Conservation (phyloP, 92 coral and sea anemone genomes). For the Zoanthus gigantus region DNA sequence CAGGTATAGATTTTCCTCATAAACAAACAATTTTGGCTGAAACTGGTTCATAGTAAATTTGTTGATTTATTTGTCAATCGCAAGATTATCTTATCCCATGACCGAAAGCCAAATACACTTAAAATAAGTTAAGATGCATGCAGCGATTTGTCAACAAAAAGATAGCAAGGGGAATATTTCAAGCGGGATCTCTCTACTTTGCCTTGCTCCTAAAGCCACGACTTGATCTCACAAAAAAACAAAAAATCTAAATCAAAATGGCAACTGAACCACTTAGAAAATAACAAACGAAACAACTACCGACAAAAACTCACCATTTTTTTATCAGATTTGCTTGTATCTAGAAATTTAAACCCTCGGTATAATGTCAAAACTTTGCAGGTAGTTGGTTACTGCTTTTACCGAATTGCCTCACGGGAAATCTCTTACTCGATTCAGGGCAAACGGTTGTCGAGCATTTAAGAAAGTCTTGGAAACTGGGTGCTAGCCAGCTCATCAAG, state of each 20-base stretch:
- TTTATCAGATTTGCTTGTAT: constrained; percentile 19
- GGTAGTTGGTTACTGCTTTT: constrained; percentile 58
- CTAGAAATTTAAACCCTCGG: constrained; percentile 41
- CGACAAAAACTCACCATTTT: constrained; percentile 38
- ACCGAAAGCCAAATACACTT: constrained; percentile 33
- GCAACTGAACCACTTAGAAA: not conserved
- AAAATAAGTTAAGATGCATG: constrained; percentile 44
- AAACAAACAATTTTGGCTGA: constrained; percentile 23
- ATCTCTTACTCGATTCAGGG: not conserved
- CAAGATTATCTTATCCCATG: constrained; percentile 19
- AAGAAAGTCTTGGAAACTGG: constrained; percentile 53
- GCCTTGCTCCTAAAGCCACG: constrained; percentile 11
- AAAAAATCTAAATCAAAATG: not conserved
- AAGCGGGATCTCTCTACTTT: constrained; percentile 25
- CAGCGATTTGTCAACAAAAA: constrained; percentile 45
- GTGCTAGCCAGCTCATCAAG: constrained; percentile 72
- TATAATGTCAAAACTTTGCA: constrained; percentile 69
- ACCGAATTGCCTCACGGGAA: constrained; percentile 59
- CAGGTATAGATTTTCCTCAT: not conserved
- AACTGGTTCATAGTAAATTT: constrained; percentile 27
- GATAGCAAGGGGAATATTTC: not conserved
- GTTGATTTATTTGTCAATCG: constrained; percentile 26
- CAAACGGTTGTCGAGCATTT: constrained; percentile 42
- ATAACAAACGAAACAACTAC: not conserved
- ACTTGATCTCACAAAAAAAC: not conserved